Evolutionary conservation across 2,797 vertebrate species (phyloP), one percentile per base, ranked within the genome.

Genomic region (Micropoecilia bifurca): DNA sequence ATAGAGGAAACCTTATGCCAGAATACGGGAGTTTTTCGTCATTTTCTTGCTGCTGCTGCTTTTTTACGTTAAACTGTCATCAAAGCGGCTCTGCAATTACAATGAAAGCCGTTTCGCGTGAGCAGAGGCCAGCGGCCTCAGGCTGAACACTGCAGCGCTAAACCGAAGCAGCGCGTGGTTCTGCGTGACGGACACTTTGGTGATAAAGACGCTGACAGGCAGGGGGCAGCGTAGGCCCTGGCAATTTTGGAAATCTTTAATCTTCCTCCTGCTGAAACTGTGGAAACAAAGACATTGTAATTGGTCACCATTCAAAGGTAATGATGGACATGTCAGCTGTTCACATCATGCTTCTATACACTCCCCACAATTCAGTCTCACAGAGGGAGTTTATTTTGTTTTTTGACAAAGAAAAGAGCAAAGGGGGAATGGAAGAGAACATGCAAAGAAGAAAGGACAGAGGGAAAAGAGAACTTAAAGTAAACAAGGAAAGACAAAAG

Each of bases 301-400:
- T 91, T 92, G 91, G 90, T 86, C 87, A 81, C 90, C 89, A 90
- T 69, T 80, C 75, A 45, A 87, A 39, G 28, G 81, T 90, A 92
- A 91, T 88, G 78, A 79, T 53, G 45, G 6, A 86, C 83, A 79
- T 86, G 88, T 89, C 85, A 89, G 80, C 68, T 9, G 61, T 43
- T 85, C 72, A 80, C 74, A 81, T 82, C 48, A 55, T 82, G 76
- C 66, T 79, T 71, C 73, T 75, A 22, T 48, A 28, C 79, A 74
- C 73, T 87, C 78, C 73, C 13, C 43, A 18, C 45, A 46, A 82
- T 71, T 89, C 73, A 45, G 53, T 81, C 77, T 73, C 73, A 55
- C 22, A 2, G 16, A 33, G 14, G 59, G 48, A 30, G 43, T 71
- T 43, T 48, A 43, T 25, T 61, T 3, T 7, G 47, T 63, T 61